Evolutionary conservation across 2,113 vertebrate genomes (phyloP).

Genomic region (Pteronura brasiliensis): DNA sequence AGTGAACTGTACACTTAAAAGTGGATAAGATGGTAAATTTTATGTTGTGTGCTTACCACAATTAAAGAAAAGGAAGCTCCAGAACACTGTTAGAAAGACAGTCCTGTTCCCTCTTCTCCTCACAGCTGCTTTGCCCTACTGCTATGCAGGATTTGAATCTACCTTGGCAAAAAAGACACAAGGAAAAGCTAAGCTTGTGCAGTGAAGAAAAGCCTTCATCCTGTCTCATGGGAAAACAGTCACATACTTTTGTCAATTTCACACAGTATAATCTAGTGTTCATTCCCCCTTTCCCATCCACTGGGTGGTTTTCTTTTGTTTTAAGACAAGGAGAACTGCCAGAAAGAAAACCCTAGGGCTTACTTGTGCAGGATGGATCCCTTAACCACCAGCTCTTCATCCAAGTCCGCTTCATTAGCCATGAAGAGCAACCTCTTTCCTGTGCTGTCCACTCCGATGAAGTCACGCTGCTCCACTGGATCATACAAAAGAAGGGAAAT

Average conservation of each 20-base stretch:
- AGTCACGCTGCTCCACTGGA: constrained; percentile 97
- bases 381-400: constrained; percentile 94
- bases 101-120: neutral
- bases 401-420: constrained; percentile 98
- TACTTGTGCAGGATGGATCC: constrained; percentile 96
- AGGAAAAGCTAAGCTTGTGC: constrained; percentile 17
- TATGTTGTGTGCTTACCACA: neutral
- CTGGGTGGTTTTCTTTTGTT: constrained; percentile 74
- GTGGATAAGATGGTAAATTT: neutral
- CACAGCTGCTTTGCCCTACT: neutral
- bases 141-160: neutral
- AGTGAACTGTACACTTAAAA: neutral
- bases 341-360: constrained; percentile 78
- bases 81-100: neutral
- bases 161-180: constrained; percentile 36
- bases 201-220: constrained; percentile 38
- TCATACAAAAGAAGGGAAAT: constrained; percentile 73
- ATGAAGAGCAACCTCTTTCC: constrained; percentile 96
- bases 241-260: constrained; percentile 72
- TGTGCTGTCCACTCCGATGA: constrained; percentile 95
- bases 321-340: constrained; percentile 62
- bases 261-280: constrained; percentile 61
- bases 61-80: neutral
- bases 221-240: constrained; percentile 35
- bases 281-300: constrained; percentile 59